phyloP scores from a whole-genome alignment of 2,888 invertebrate species.

The Ormyrus thymus region DNA sequence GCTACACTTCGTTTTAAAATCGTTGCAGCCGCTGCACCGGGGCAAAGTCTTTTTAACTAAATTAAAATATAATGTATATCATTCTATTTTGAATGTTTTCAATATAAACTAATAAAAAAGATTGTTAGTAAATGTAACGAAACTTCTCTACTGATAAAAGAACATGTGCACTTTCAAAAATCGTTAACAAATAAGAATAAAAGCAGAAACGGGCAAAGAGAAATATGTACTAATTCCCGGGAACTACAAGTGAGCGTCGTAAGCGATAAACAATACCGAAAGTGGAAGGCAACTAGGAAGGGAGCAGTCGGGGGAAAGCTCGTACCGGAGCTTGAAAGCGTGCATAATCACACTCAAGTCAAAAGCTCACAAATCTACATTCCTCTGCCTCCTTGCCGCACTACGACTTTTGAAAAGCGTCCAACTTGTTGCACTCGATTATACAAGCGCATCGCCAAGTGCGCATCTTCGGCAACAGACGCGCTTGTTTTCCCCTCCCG shows the following conservation, averaged over 20 bases:
- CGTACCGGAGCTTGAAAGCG: slow-evolving; percentile 29
- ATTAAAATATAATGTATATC: too few species aligned
- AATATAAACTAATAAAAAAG: too few species aligned
- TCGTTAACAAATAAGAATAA: too few species aligned
- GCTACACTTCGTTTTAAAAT: too few species aligned
- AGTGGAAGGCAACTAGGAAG: neutral
- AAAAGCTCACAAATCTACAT: slow-evolving; percentile 51
- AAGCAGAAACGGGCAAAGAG: too few species aligned
- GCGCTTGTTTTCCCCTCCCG: slow-evolving; percentile 1
- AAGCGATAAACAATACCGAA: slow-evolving; percentile 24
- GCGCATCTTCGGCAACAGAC: slow-evolving; percentile 43
- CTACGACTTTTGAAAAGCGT: slow-evolving; percentile 63
- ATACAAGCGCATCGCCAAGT: slow-evolving; percentile 53
- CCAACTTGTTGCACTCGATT: slow-evolving; percentile 67
- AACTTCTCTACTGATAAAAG: too few species aligned
- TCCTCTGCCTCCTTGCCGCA: slow-evolving; percentile 57
- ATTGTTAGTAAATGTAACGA: too few species aligned
- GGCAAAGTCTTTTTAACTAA: too few species aligned
- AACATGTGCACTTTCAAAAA: too few species aligned
- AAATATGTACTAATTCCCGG: too few species aligned
- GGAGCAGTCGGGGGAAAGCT: neutral
- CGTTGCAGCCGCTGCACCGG: too few species aligned
- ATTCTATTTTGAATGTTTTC: too few species aligned
- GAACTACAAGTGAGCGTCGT: slow-evolving; percentile 10
- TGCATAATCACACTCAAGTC: slow-evolving; percentile 45